These are phyloP conservation scores for Gouania willdenowi DNA, from an alignment of 2,797 vertebrate genomes.

Conservation along the genomic window DNA sequence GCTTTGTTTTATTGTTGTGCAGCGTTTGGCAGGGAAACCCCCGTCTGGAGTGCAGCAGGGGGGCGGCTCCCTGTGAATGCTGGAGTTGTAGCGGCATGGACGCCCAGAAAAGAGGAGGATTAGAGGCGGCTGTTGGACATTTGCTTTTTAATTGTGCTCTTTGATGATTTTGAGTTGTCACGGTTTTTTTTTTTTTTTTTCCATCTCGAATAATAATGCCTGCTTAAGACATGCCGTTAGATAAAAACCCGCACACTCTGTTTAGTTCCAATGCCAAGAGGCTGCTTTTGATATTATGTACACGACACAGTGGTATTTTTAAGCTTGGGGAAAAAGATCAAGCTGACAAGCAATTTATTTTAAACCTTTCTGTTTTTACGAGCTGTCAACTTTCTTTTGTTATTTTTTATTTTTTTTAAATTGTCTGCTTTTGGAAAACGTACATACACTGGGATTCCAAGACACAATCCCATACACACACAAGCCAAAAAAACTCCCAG, in stretches of 20 bases:
- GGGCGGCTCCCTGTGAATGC: slow-evolving; percentile 30
- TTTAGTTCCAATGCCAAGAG: not conserved
- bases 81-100: slow-evolving; percentile 18
- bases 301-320: no score
- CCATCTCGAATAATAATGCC: no score
- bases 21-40: slow-evolving; percentile 48
- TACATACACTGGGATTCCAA: not conserved
- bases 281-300: no score
- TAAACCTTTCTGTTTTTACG: no score
- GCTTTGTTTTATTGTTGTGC: slow-evolving; percentile 67
- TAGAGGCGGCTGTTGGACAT: slow-evolving; percentile 29
- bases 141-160: slow-evolving; percentile 38
- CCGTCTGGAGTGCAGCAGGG: slow-evolving; percentile 38
- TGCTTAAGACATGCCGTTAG: slow-evolving; percentile 15
- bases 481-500: slow-evolving; percentile 26
- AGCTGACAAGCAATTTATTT: no score
- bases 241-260: not conserved
- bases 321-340: no score
- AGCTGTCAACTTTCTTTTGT: not conserved
- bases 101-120: slow-evolving; percentile 41
- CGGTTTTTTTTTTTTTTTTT: no score
- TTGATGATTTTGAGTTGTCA: slow-evolving; percentile 13
- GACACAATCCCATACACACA: slow-evolving; percentile 19
- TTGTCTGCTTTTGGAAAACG: slow-evolving; percentile 19
- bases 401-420: slow-evolving; percentile 24